These are phyloP conservation scores for Tethya wilhelma DNA, from an alignment of 37 sponge, comb jelly and placozoan species.

Conservation along the genomic window DNA sequence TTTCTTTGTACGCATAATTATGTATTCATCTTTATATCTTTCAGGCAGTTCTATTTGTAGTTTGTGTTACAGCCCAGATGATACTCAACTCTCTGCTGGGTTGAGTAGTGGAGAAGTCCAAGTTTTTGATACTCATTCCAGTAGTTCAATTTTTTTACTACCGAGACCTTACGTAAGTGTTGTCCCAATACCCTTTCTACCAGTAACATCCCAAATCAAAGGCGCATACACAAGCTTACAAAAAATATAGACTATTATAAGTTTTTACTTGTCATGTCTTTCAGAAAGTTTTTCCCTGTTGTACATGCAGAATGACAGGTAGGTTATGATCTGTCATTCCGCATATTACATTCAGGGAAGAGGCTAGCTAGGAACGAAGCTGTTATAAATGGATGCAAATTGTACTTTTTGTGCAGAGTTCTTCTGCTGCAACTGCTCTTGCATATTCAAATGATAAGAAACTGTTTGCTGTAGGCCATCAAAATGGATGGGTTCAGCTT, in stretches of 20 bases:
- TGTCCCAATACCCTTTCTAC: not conserved
- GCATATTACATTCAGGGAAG: not conserved
- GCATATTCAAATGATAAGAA: constrained; percentile 49
- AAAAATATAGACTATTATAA: too few species aligned
- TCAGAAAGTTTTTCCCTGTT: too few species aligned
- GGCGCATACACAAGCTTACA: too few species aligned
- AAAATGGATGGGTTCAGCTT: constrained; percentile 52
- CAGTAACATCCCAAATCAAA: too few species aligned
- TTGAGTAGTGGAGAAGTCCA: constrained; percentile 46
- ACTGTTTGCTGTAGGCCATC: constrained; percentile 51
- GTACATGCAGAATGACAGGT: too few species aligned
- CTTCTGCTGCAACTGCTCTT: constrained; percentile 41
- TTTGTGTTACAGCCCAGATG: constrained; percentile 68
- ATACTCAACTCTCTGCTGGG: constrained; percentile 64
- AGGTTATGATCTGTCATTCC: not conserved
- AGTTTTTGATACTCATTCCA: constrained; percentile 43
- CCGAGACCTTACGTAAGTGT: constrained; percentile 16
- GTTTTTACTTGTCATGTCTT: too few species aligned
- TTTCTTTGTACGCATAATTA: not conserved
- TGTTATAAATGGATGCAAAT: not conserved
- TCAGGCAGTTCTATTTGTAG: constrained; percentile 17
- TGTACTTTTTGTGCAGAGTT: constrained; percentile 6
- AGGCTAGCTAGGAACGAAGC: not conserved
- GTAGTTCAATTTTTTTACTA: constrained; percentile 34
- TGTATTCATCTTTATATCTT: too few species aligned